These are phyloP conservation scores for Aporophyla lueneburgensis DNA, from an alignment of 2,888 invertebrate genomes.

Conservation along the genomic window DNA sequence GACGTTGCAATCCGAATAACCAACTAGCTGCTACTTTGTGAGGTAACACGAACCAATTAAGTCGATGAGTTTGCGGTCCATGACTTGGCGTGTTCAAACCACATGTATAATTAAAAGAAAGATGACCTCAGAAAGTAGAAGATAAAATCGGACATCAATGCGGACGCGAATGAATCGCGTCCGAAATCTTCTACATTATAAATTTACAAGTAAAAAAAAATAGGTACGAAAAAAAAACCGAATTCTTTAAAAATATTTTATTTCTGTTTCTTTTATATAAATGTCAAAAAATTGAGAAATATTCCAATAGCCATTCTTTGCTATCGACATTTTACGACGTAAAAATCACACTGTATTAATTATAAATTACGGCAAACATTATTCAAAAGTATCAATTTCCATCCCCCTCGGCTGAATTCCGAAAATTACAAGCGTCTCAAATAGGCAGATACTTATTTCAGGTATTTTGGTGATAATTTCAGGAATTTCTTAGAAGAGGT, in stretches of 20 bases:
- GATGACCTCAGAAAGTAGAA: neutral
- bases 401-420: slow-evolving; percentile 51
- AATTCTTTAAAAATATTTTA: neutral
- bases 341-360: slow-evolving; percentile 9
- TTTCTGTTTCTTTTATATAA: neutral
- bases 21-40: slow-evolving; percentile 48
- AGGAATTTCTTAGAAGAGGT: slow-evolving; percentile 62
- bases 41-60: slow-evolving; percentile 49
- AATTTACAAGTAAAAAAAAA: neutral
- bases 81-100: slow-evolving; percentile 8
- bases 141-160: neutral
- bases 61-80: slow-evolving; percentile 26
- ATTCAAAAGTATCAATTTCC: slow-evolving; percentile 48
- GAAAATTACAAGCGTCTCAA: slow-evolving; percentile 58
- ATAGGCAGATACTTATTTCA: slow-evolving; percentile 56
- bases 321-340: neutral
- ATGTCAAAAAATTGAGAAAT: neutral
- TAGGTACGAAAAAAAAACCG: neutral
- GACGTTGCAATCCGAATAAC: slow-evolving; percentile 57
- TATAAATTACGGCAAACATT: slow-evolving; percentile 18
- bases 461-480: slow-evolving; percentile 60
- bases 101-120: neutral
- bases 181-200: too few species aligned
- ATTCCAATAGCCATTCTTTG: neutral
- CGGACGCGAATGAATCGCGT: neutral